Conservation (phyloP, 2,113 vertebrate genomes). For the Vombatus ursinus region DNA sequence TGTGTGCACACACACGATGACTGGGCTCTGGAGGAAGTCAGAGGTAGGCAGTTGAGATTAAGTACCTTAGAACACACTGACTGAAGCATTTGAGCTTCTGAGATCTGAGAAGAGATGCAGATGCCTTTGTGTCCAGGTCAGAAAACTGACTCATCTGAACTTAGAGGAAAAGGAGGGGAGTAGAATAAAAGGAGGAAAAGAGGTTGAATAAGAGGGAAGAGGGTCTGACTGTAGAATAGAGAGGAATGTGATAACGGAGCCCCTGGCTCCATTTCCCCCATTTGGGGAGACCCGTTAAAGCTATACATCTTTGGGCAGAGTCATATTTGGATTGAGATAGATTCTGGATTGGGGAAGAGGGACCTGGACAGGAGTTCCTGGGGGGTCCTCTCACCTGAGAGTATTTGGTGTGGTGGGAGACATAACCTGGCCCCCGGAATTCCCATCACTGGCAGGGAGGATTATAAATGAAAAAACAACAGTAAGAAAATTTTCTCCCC, state of each 20-base stretch:
- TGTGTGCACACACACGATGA: background rate
- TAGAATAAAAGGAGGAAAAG: background rate
- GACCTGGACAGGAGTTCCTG: background rate
- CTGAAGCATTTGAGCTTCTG: background rate
- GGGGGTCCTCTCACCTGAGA: background rate
- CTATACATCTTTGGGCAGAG: conserved; percentile 81
- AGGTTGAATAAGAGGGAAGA: background rate
- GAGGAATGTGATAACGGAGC: background rate
- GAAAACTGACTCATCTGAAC: background rate
- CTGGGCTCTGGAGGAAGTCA: background rate
- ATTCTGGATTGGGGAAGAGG: conserved; percentile 26
- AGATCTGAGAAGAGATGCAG: background rate
- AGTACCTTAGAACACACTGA: background rate
- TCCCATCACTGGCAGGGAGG: background rate
- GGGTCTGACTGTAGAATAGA: background rate
- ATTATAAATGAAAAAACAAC: background rate
- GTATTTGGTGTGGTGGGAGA: conserved; percentile 12
- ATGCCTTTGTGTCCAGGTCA: background rate
- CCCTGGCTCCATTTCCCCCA: fast-evolving
- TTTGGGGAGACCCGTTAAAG: background rate
- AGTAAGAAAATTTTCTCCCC: background rate
- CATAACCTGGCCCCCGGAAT: background rate
- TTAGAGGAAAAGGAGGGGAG: background rate
- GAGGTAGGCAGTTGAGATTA: background rate
- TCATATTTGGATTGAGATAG: conserved; percentile 79